Evolutionary conservation across 2,888 invertebrate genomes (phyloP), one percentile per base, ranked within the genome.

Genomic region (Drosophila fulvimacula): DNA sequence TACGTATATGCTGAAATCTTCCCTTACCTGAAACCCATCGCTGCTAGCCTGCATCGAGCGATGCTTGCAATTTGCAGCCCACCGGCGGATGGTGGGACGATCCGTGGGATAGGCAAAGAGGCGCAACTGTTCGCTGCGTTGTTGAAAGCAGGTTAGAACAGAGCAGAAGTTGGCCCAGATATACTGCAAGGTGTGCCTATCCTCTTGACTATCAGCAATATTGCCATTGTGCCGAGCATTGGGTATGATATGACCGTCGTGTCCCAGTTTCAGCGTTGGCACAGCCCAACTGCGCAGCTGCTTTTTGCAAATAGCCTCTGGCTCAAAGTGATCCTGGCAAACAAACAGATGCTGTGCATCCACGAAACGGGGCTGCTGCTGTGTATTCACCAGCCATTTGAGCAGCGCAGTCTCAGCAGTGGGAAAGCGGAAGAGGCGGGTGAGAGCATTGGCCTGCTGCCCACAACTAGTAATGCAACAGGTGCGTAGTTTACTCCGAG

Each of bases 51-150:
- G 86, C 74, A 76, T 86, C 2, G 81, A 76, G 5, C 87, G 82
- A 65, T 90, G 90, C 21, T 81, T 76, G 52, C 91, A 90, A 11
- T 85, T 89, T 7, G 74, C 71, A 1, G 90, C 90, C 90, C 90
- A 90, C 32, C 76, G 81, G 5, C 79, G 81, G 13, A 80, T 66
- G 11, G 76, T 69, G 11, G 73, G 57, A 5, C 71, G 73, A 42
- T 90, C 89, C 32, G 61, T 70, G 19, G 89, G 89, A 48, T 90
- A 90, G 10, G 76, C 42, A 34, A 73, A 86, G 2, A 90, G 72
- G 10, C 81, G 73, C 32, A 82, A 38, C 0, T 67, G 61, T 1
- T 80, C 79, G 27, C 69, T 68, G 19, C 68, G 62, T 5, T 59
- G 74, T 41, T 90, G 89, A n/a, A 89, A 76, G 41, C 90, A 90